Base-by-base conservation (phyloP, 1,140 invertebrate genomes). In the Tetragnatha versicolor region DNA sequence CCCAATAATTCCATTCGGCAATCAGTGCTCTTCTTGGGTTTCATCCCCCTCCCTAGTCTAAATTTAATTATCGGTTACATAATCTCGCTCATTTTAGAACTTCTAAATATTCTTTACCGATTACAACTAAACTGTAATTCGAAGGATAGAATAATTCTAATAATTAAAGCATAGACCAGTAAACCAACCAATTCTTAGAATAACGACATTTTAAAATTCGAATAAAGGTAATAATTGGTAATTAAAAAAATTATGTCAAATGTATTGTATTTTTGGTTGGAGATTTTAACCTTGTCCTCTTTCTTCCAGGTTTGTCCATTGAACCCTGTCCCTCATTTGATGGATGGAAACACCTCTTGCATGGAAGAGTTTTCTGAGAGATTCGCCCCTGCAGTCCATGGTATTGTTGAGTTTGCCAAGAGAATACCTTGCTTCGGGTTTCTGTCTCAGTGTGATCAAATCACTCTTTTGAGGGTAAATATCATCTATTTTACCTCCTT, bases 401-500 rank as follows among this genome's bases (percentile, higher is more conserved):
- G 96, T 60, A 96, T 98, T 2, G 96, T 99, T 53, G 95, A 97
- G 84, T 99, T 98, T 86, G 97, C 97, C 81, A 98, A 98, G 85
- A 91, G 94, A 81, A 96, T 99, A 82, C 97, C 97, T 77, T 97
- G 97, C 66, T 99, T 99, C 88, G 91, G 93, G 81, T 89, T 96
- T 72, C 90, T 99, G 63, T 92, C 95, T 25, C 95, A 98, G 87
- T 96, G 98, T 83, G 97, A 99, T 85, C 96, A 98, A 87, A 95
- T 99, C 82, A 97, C 95, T 69, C 88, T 99, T 33, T 89, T 99
- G 70, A 98, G 98, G 87, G 96, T 94, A 69, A 76, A 25, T 69
- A 27, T 47, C 22, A 31, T 0, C 68, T 7, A 31, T 60, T 22
- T 7, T 31, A 61, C 42, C 1, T 47, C 20, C 20, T 47, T 17